Evolutionary conservation across 37 sponge, comb jelly and placozoan species (phyloP).

Genomic region (Crambe crambe): DNA sequence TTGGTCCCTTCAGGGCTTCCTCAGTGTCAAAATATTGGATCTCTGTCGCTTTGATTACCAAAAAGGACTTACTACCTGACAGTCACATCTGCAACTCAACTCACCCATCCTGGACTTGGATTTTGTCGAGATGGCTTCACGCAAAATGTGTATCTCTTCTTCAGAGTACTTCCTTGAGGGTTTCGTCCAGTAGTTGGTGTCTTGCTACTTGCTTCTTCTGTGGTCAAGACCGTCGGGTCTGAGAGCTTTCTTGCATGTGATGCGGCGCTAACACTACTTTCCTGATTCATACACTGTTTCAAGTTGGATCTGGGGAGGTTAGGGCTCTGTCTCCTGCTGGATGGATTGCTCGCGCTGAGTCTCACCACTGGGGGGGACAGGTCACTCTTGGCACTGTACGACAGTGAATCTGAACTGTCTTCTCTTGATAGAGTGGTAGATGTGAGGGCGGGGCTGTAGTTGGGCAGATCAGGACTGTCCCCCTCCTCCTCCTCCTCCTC

Average conservation of each 20-base stretch:
- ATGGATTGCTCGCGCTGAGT: background rate
- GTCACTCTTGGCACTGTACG: background rate
- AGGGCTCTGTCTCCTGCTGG: conserved; percentile 2
- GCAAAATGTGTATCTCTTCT: conserved; percentile 43
- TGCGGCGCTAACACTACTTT: background rate
- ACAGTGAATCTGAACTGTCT: conserved; percentile 17
- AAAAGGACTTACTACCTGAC: too few species aligned
- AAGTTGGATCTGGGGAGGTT: background rate
- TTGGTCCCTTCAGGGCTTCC: background rate
- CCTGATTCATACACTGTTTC: background rate
- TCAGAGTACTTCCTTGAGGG: background rate
- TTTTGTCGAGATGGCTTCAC: conserved; percentile 6
- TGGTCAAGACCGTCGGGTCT: conserved; percentile 2
- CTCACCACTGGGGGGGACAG: too few species aligned
- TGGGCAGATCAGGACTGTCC: background rate
- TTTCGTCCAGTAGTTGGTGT: background rate
- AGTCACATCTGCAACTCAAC: background rate
- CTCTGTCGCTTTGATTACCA: too few species aligned
- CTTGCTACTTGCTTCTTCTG: background rate
- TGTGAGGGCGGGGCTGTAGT: background rate
- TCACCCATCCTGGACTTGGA: conserved; percentile 41
- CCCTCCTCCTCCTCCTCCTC: background rate
- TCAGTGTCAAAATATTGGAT: too few species aligned
- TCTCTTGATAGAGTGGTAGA: background rate
- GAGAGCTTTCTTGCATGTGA: conserved; percentile 10